phyloP scores from a whole-genome alignment of 2,888 invertebrate genomes.

The Platycheirus rosarum region DNA sequence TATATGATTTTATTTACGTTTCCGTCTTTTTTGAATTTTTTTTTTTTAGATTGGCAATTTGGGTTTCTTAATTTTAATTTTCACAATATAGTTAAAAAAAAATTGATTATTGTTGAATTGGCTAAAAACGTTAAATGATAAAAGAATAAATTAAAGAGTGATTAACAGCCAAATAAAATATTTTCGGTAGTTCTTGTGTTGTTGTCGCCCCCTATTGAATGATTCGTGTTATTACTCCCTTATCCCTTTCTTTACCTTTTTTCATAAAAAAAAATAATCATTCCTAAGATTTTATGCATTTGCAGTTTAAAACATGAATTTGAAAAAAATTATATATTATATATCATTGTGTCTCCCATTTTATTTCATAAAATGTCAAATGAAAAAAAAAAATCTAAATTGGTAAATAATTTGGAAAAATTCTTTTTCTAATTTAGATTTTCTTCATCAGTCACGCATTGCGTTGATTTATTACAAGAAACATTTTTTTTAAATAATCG shows the following conservation, averaged over 20 bases:
- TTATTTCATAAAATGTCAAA: conserved; percentile 46
- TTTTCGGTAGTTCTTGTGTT: conserved; percentile 77
- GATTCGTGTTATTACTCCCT: conserved; percentile 75
- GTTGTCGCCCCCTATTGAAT: conserved; percentile 77
- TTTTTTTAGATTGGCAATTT: conserved; percentile 49
- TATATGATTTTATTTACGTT: conserved; percentile 28
- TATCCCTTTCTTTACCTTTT: conserved; percentile 43
- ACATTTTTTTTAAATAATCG: no score
- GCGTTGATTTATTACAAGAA: conserved; percentile 42
- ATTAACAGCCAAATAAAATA: conserved; percentile 66
- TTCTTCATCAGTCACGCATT: conserved; percentile 66
- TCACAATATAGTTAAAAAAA: conserved; percentile 67
- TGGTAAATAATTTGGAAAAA: neutral
- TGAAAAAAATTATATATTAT: conserved; percentile 14
- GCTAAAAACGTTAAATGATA: conserved; percentile 23
- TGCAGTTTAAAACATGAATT: conserved; percentile 55
- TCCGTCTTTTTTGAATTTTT: neutral
- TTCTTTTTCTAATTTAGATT: conserved; percentile 38
- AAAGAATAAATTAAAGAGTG: conserved; percentile 20
- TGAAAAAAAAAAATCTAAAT: conserved; percentile 1
- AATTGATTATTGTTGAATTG: conserved; percentile 73
- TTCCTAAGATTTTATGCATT: conserved; percentile 58
- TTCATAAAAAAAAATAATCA: conserved; percentile 34
- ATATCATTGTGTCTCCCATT: conserved; percentile 55
- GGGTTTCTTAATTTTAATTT: conserved; percentile 24